These are phyloP conservation scores for Herpetotheres cachinnans DNA, from an alignment of 2,113 vertebrate species.

Conservation along the genomic window DNA sequence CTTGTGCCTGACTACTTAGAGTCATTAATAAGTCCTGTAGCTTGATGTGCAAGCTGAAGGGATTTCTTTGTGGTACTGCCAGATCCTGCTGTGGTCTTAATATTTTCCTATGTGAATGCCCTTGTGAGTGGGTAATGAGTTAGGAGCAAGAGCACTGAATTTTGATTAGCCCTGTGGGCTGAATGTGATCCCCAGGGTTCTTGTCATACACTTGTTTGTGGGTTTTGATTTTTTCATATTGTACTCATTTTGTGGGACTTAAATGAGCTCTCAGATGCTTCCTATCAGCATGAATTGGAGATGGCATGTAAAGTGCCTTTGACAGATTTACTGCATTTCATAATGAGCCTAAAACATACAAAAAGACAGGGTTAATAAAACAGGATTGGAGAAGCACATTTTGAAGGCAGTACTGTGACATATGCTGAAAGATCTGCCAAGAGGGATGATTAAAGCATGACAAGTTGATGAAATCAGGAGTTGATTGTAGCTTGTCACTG, in stretches of 20 bases:
- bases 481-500: conserved; percentile 60
- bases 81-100: background rate
- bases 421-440: conserved; percentile 56
- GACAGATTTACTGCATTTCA: background rate
- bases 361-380: conserved; percentile 64
- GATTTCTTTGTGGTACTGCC: background rate
- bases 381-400: background rate
- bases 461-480: conserved; percentile 63
- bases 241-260: conserved; percentile 5
- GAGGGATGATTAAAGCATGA: conserved; percentile 48
- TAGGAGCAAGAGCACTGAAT: conserved; percentile 25
- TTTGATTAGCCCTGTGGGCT: conserved; percentile 11
- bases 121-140: background rate
- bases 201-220: conserved; percentile 9
- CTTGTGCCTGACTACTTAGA: background rate
- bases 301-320: conserved; percentile 8
- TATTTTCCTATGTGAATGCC: conserved; percentile 9
- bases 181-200: background rate
- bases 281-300: background rate
- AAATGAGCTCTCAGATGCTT: conserved; percentile 27
- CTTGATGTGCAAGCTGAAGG: background rate
- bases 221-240: conserved; percentile 41
- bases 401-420: conserved; percentile 23
- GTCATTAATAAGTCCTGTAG: background rate
- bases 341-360: conserved; percentile 56